Percentiles rank a stretch among this genome's conserved stretches.
phyloP scores from a whole-genome alignment of 2,888 invertebrate genomes.

The Corbicula japonica region DNA sequence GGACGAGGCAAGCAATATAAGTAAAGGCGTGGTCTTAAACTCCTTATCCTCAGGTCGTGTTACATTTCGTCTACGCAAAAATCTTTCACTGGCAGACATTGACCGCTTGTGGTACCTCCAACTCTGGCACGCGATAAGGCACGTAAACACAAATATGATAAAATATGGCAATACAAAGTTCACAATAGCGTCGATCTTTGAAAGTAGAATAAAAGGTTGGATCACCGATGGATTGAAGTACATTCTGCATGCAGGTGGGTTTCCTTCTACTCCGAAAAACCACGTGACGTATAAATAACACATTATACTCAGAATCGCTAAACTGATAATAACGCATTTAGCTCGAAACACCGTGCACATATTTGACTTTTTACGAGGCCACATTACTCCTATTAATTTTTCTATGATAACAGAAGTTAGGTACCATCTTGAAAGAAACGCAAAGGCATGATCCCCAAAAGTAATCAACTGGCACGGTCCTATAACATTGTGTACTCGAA shows the following conservation, averaged over 20 bases:
- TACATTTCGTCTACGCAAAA: conserved; percentile 58
- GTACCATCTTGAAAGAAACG: conserved; percentile 80
- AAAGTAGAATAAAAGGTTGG: conserved; percentile 63
- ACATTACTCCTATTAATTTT: conserved; percentile 78
- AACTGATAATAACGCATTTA: conserved; percentile 78
- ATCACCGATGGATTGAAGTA: conserved; percentile 23
- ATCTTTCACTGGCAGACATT: conserved; percentile 48
- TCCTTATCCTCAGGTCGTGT: conserved; percentile 65
- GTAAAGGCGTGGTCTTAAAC: conserved; percentile 70
- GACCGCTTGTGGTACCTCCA: conserved; percentile 72
- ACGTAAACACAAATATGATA: conserved; percentile 70
- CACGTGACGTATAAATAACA: conserved; percentile 81
- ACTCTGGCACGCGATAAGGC: conserved; percentile 71
- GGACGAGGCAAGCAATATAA: conserved; percentile 52
- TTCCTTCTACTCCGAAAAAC: conserved; percentile 69
- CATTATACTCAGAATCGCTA: conserved; percentile 75
- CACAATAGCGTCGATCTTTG: conserved; percentile 75
- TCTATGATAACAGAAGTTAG: conserved; percentile 76
- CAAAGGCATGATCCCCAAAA: conserved; percentile 88
- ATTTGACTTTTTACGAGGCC: conserved; percentile 75
- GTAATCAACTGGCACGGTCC: conserved; percentile 91
- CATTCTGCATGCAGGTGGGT: conserved; percentile 33
- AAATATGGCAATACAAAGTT: conserved; percentile 74
- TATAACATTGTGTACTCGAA: conserved; percentile 78
- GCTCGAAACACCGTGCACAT: conserved; percentile 83